Conservation (phyloP, 1,140 invertebrate species). For the Archegozetes longisetosus region DNA sequence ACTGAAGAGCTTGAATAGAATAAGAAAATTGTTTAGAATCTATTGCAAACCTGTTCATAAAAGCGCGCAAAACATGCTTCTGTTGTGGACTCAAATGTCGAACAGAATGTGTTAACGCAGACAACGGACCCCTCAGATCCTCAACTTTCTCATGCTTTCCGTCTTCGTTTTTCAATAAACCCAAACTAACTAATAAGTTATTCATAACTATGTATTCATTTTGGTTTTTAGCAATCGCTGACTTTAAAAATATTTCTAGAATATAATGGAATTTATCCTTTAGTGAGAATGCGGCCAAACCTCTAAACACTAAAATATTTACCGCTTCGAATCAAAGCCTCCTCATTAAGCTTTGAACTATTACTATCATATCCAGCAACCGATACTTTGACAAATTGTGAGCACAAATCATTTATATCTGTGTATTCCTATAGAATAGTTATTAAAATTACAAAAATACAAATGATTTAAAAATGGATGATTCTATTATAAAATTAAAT, state of each 20-base stretch:
- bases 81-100: constrained; percentile 26
- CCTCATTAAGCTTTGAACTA: not conserved
- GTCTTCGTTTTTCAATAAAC: constrained; percentile 45
- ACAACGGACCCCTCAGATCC: constrained; percentile 28
- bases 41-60: constrained; percentile 23
- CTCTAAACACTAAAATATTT: constrained; percentile 2
- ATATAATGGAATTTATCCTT: constrained; percentile 1
- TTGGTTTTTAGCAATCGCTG: not conserved
- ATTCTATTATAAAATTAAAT: not conserved
- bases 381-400: constrained; percentile 1
- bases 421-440: not conserved
- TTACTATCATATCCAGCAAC: not conserved
- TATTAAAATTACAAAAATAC: not conserved
- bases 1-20: no score
- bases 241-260: constrained; percentile 11
- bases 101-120: constrained; percentile 27
- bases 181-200: constrained; percentile 44
- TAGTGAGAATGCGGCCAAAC: not conserved
- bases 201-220: constrained; percentile 40
- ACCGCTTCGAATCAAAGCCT: constrained; percentile 1
- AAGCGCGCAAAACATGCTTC: constrained; percentile 27
- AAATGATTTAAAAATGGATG: not conserved
- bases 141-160: constrained; percentile 24
- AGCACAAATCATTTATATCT: constrained; percentile 5
- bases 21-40: no score